phyloP scores from a whole-genome alignment of 1,140 invertebrate species.

The Neuroterus valhalla region DNA sequence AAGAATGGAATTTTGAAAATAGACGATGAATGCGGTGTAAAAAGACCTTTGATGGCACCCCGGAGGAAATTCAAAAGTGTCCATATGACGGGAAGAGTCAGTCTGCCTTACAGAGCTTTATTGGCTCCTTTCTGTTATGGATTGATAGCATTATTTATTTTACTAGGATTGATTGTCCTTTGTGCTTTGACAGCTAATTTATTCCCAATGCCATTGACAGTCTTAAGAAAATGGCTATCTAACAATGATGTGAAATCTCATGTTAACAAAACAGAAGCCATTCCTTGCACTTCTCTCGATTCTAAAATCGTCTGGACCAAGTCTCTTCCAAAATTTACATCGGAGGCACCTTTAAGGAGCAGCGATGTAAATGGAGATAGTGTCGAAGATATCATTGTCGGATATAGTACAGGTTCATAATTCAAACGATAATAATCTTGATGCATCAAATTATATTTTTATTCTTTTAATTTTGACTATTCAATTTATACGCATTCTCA shows the following conservation, averaged over 20 bases:
- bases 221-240: constrained; percentile 77
- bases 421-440: constrained; percentile 36
- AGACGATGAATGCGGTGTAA: constrained; percentile 82
- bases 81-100: constrained; percentile 71
- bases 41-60: constrained; percentile 85
- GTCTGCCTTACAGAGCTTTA: constrained; percentile 75
- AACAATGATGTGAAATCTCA: constrained; percentile 41
- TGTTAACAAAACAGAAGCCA: constrained; percentile 58
- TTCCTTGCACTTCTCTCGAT: constrained; percentile 82
- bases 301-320: constrained; percentile 83
- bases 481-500: constrained; percentile 40
- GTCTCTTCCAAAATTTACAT: constrained; percentile 84
- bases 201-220: constrained; percentile 78
- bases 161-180: constrained; percentile 78
- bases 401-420: constrained; percentile 85
- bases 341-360: constrained; percentile 84
- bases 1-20: constrained; percentile 78
- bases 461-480: constrained; percentile 34
- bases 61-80: constrained; percentile 76
- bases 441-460: constrained; percentile 32
- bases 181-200: constrained; percentile 81
- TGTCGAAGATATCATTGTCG: constrained; percentile 85
- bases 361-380: constrained; percentile 86
- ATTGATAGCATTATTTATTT: constrained; percentile 76
- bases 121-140: constrained; percentile 80